phyloP scores from a whole-genome alignment of 2,888 invertebrate genomes.

The Timema podura region DNA sequence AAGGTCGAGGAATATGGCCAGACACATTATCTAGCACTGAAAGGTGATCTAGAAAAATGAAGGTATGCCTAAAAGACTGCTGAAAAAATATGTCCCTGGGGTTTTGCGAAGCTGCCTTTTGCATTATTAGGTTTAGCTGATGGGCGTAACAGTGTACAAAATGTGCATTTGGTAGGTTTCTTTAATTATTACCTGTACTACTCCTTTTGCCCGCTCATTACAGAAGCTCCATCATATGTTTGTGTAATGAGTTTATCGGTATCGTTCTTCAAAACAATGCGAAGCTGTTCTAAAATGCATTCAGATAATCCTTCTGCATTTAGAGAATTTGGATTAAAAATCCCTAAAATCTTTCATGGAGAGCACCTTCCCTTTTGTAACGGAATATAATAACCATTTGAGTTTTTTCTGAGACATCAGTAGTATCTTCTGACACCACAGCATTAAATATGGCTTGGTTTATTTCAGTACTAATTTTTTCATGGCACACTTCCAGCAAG shows the following conservation, averaged over 20 bases:
- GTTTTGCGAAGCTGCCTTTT: not conserved
- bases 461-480: constrained; percentile 6
- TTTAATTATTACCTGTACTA: constrained; percentile 3
- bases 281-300: constrained; percentile 5
- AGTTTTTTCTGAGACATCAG: not conserved
- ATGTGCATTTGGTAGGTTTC: not conserved
- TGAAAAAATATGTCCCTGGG: not conserved
- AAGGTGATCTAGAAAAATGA: not conserved
- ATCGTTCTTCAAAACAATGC: not conserved
- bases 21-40: not conserved
- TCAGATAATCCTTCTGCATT: not conserved
- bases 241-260: not conserved
- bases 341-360: constrained; percentile 3
- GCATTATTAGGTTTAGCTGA: constrained; percentile 5
- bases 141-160: constrained; percentile 11
- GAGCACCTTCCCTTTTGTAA: not conserved
- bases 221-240: constrained; percentile 5
- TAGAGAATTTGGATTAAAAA: not conserved
- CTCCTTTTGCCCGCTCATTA: not conserved
- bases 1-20: not conserved
- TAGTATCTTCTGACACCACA: not conserved
- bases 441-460: not conserved
- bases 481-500: not conserved
- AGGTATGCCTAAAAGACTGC: constrained; percentile 5
- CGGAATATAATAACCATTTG: not conserved